Evolutionary conservation across 2,113 vertebrate genomes (phyloP).

Genomic region (Dicentrarchus labrax): DNA sequence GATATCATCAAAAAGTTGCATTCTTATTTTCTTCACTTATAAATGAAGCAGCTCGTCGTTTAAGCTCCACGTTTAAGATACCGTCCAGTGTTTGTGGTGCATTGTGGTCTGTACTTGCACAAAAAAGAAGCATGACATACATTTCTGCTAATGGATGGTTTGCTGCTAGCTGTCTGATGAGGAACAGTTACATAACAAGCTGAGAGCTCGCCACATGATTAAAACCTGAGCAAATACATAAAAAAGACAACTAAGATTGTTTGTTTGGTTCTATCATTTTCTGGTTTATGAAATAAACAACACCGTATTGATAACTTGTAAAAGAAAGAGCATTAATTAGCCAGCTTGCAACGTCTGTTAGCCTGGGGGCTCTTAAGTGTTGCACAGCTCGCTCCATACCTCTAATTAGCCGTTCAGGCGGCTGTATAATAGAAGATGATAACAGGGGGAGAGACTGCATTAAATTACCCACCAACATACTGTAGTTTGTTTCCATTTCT

Average conservation of each 20-base stretch:
- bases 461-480: slow-evolving; percentile 56
- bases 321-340: slow-evolving; percentile 7
- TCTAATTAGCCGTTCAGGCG: slow-evolving; percentile 67
- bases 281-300: neutral
- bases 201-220: neutral
- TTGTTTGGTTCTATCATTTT: neutral
- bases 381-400: slow-evolving; percentile 52
- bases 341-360: neutral
- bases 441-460: slow-evolving; percentile 51
- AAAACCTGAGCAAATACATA: neutral
- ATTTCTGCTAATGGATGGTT: neutral
- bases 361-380: slow-evolving; percentile 36
- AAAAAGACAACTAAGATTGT: neutral
- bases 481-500: slow-evolving; percentile 44
- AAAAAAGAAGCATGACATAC: neutral
- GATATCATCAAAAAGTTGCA: neutral
- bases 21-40: neutral
- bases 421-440: slow-evolving; percentile 68
- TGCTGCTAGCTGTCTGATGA: neutral
- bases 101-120: neutral
- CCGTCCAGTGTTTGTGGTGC: neutral
- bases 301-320: neutral
- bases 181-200: neutral
- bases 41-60: neutral
- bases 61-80: neutral